Evolutionary conservation across 1,140 invertebrate species (phyloP).

Genomic region (Eubasilissa regina): DNA sequence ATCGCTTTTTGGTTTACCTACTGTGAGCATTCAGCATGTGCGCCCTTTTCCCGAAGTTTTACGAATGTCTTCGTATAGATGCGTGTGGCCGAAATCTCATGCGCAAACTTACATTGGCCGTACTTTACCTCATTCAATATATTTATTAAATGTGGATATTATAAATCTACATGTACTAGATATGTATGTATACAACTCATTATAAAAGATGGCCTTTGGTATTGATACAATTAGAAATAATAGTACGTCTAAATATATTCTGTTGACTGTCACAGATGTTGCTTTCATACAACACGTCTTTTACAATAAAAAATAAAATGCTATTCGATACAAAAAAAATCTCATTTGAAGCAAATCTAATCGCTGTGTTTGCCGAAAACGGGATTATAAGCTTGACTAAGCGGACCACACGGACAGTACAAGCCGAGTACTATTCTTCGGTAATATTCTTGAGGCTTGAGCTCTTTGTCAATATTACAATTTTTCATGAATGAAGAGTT

Average conservation of each 20-base stretch:
- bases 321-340: slow-evolving; percentile 23
- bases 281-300: slow-evolving; percentile 11
- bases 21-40: no score
- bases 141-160: no score
- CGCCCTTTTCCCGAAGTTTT: no score
- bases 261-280: slow-evolving; percentile 31
- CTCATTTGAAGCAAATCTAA: slow-evolving; percentile 26
- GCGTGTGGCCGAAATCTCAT: no score
- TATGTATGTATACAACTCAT: no score
- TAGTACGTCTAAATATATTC: neutral
- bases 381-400: slow-evolving; percentile 26
- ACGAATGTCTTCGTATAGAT: no score
- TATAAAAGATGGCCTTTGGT: no score
- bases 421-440: neutral
- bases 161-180: no score
- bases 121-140: no score
- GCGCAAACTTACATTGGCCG: no score
- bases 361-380: slow-evolving; percentile 25
- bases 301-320: slow-evolving; percentile 10
- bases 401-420: slow-evolving; percentile 6
- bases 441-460: neutral
- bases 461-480: slow-evolving; percentile 28
- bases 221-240: no score
- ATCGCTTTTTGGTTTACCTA: no score
- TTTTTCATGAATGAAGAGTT: slow-evolving; percentile 38